Evolutionary conservation across 30 jellyfish, hydroid and myxozoan species (phyloP), one percentile per base, ranked within the genome.

Genomic region (Phacellophora camtschatica): DNA sequence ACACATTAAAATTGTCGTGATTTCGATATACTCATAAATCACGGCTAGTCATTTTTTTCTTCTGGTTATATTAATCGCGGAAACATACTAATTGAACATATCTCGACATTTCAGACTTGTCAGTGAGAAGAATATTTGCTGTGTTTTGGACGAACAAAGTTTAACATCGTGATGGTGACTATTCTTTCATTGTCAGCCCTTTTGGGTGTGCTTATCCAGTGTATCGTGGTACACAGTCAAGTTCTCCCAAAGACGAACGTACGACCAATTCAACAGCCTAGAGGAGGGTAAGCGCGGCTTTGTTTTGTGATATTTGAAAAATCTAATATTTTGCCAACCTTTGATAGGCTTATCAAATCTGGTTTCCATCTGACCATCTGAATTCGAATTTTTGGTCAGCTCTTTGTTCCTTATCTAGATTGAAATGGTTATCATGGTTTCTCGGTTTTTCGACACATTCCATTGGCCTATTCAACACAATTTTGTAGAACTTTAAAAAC

Each of bases 281-380:
- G 90, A 78, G 90, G 90, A 39, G 90, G 90, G 90, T 78, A 33
- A 62, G 90, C 34, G 73, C 9, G 43, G 37, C 15, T 36, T 25
- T 56, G 29, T 43, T 24, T 3, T 46, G 61, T 11, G 61, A 16
- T 46, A 46, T 46, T 46, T 46, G 61, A 46, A 46, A 46, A 46
- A 46, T 46, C 61, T 46, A 2, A 16, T 46, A 46, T 46, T 46
- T 46, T 13, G 61, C 27, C 61, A 46, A 46, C 61, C 20, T 46
- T 16, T 2, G 61, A 46, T 46, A 46, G 20, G 20, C 61, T 46
- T 46, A 46, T 46, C 61, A 46, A 28, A 2, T 28, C n/a, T 46
- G 61, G 61, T 46, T 46, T 46, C 28, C 61, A 28, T 46, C 20
- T 46, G 20, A 46, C 61, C 61, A 46, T 28, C 28, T 46, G 61